Percentiles rank a stretch among this genome's conserved stretches.
Evolutionary conservation across 2,797 vertebrate species (phyloP).

Genomic region (Oceanodroma leucorhoa): DNA sequence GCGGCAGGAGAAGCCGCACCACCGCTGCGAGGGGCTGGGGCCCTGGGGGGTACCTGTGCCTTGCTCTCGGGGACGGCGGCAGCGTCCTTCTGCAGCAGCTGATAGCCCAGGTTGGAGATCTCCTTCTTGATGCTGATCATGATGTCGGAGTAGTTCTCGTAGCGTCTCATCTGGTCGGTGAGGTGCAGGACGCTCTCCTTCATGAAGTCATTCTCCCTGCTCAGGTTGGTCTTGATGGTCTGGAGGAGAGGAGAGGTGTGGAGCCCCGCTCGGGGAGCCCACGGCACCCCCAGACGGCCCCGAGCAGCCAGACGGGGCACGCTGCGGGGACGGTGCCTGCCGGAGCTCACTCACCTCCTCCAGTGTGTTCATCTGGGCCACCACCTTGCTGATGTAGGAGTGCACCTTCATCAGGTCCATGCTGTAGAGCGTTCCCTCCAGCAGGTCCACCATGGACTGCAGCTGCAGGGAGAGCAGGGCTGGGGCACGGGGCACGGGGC

Average conservation of each 20-base stretch:
- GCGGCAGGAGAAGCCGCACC: background rate
- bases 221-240: slow-evolving; percentile 95
- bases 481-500: background rate
- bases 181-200: slow-evolving; percentile 89
- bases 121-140: slow-evolving; percentile 97
- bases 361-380: slow-evolving; percentile 92
- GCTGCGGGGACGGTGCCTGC: fast-evolving
- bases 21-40: background rate
- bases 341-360: slow-evolving; percentile 84
- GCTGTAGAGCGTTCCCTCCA: slow-evolving; percentile 94
- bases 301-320: fast-evolving
- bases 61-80: slow-evolving; percentile 72
- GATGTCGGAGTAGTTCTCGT: slow-evolving; percentile 93
- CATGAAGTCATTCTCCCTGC: slow-evolving; percentile 89
- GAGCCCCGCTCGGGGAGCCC: background rate
- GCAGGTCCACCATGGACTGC: slow-evolving; percentile 94
- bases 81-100: slow-evolving; percentile 91
- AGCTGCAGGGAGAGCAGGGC: slow-evolving; percentile 74
- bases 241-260: slow-evolving; percentile 48
- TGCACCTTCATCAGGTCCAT: slow-evolving; percentile 97
- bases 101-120: slow-evolving; percentile 90
- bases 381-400: slow-evolving; percentile 91
- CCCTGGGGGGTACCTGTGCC: slow-evolving; percentile 78
- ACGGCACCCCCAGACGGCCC: fast-evolving
- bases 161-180: slow-evolving; percentile 87